Base-by-base conservation (phyloP, 2,888 invertebrate genomes). In the Corbicula japonica region DNA sequence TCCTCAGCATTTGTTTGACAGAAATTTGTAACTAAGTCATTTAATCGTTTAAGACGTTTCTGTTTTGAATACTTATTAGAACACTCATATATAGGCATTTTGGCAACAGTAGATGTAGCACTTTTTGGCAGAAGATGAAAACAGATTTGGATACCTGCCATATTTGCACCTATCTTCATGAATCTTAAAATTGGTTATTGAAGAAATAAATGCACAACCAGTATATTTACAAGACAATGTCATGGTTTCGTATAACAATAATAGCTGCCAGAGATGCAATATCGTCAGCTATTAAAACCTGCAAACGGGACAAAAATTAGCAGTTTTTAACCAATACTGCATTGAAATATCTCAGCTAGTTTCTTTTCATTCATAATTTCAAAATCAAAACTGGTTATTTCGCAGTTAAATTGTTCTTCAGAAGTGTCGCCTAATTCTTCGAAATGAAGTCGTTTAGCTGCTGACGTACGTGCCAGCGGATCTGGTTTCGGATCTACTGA, bases 51-150 rank as follows among this genome's bases (percentile, higher is more conserved):
- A 2, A 61, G 61, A 28, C 61, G 61, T 41, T 44, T 61, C 44
- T 61, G 61, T 28, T 61, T 61, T 44, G 44, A 41, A 61, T 61
- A 61, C 61, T 61, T 61, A 41, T 26, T 61, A 23, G 61, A 61
- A 61, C 61, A 61, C 15, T 61, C 61, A 28, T 61, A 61, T 10
- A 61, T 41, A 2, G 61, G 61, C n/a, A 61, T 15, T 61, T 61
- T 61, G 26, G 61, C 2, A 4, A 61, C 61, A 2, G 41, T 21
- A 8, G 41, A 23, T 15, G 5, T 26, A 23, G 12, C 26, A 10
- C n/a, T n/a, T n/a, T 35, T n/a, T n/a, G 6, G 3, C 4, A 5
- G 50, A n/a, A 6, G 15, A 26, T 50, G 23, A 10, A 26, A 28
- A 10, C 8, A 4, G 15, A 26, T 6, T 15, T 26, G 6, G 6